Conservation (phyloP, 1,140 invertebrate species). For the Andricus grossulariae region DNA sequence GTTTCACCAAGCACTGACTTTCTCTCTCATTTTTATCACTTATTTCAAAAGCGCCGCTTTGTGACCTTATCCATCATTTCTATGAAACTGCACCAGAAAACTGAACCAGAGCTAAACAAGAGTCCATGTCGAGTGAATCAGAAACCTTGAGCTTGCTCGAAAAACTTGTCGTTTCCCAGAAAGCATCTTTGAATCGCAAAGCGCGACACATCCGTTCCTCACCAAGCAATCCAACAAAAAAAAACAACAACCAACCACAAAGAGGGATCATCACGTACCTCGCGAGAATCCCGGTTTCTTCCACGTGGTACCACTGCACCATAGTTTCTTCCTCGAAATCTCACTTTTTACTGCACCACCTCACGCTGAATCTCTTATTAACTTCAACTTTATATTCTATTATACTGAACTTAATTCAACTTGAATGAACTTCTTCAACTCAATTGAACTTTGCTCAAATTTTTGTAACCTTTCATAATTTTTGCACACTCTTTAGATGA, state of each 20-base stretch:
- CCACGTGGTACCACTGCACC: slow-evolving; percentile 28
- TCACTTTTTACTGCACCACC: slow-evolving; percentile 20
- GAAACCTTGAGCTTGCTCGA: background rate
- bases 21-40: background rate
- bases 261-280: slow-evolving; percentile 5
- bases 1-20: background rate
- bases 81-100: background rate
- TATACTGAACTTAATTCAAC: no score
- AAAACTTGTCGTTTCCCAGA: slow-evolving; percentile 11
- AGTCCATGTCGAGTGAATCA: background rate
- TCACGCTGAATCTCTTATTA: background rate
- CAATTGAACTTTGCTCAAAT: no score
- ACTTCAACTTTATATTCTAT: background rate
- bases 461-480: no score
- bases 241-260: slow-evolving; percentile 1
- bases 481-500: background rate
- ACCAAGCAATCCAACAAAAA: background rate
- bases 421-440: no score
- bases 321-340: slow-evolving; percentile 8
- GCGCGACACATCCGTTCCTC: slow-evolving; percentile 8
- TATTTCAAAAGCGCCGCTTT: background rate
- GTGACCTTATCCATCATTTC: background rate
- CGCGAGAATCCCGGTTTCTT: slow-evolving; percentile 25
- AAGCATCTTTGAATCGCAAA: slow-evolving; percentile 22
- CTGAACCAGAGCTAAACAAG: background rate